Evolutionary conservation across 2,797 vertebrate species (phyloP).

Genomic region (Morelia viridis): DNA sequence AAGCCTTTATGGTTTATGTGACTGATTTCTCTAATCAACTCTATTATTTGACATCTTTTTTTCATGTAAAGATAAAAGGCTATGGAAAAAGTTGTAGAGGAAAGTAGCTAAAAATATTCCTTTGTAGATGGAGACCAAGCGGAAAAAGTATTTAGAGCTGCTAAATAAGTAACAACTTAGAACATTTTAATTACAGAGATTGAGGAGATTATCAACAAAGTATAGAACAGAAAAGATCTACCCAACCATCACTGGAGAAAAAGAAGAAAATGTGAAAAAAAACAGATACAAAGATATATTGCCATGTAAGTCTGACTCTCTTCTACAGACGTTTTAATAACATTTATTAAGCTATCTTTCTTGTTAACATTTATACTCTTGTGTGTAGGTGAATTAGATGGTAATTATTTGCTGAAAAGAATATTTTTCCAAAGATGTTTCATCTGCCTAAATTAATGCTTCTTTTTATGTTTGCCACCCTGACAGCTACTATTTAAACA

Average conservation of each 20-base stretch:
- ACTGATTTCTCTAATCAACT: background rate
- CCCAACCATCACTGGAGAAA: constrained; percentile 92
- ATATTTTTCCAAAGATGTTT: constrained; percentile 7
- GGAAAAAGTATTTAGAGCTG: background rate
- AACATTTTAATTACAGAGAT: constrained; percentile 80
- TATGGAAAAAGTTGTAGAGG: background rate
- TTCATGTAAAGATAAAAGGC: background rate
- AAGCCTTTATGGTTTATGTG: background rate
- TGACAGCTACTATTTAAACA: constrained; percentile 32
- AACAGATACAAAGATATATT: constrained; percentile 99
- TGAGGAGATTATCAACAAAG: constrained; percentile 95
- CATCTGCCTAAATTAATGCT: constrained; percentile 28
- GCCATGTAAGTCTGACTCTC: constrained; percentile 85
- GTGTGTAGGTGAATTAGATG: constrained; percentile 40
- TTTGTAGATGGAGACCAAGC: background rate
- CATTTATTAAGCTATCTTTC: constrained; percentile 34
- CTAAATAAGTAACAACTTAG: constrained; percentile 20
- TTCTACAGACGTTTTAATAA: constrained; percentile 43
- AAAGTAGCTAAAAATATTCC: background rate
- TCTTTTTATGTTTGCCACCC: constrained; percentile 2
- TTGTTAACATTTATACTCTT: constrained; percentile 33
- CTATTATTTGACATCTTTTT: background rate
- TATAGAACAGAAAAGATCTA: constrained; percentile 98
- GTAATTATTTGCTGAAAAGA: constrained; percentile 35
- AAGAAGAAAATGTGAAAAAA: constrained; percentile 98